Evolutionary conservation across 2,888 invertebrate genomes (phyloP), one percentile per base, ranked within the genome.

Genomic region (Rhogogaster chlorosoma): DNA sequence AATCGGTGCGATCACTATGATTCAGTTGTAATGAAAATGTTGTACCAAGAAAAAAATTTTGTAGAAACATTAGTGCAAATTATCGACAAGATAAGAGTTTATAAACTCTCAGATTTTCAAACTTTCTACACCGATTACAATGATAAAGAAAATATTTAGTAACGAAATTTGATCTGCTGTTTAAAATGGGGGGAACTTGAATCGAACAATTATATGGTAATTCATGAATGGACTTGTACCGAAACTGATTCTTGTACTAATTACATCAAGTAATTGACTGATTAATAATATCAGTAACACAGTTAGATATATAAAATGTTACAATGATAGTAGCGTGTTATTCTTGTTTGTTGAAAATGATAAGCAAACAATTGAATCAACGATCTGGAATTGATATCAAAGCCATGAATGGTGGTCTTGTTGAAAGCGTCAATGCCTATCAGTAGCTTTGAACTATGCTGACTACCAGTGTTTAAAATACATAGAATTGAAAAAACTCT

Each of bases 331-430:
- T 36, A 61, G 18, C 26, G 36, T 61, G 83, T 45, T 67, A 32
- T 61, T 42, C 12, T n/a, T 5, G 38, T 36, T 64, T 42, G 22
- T 26, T n/a, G 18, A 29, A 45, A 64, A 67, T 83, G n/a, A 26
- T 32, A 49, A 83, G 29, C 45, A 70, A 83, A 67, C 12, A 49
- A 70, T 38, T 83, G 71, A 45, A 18, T 70, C 45, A 70, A 29
- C 70, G 18, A 32, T 67, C 32, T 2, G 32, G 64, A 67, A 67
- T 84, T 49, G 42, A 83, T 84, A 36, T 38, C 53, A 53, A 49
- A 57, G 84, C 84, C 32, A 75, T 75, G 71, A 53, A 71, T 67
- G 64, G 12, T 29, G 32, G 1, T 61, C 5, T 22, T 26, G 70
- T 18, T 64, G 32, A 18, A 67, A 57, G 64, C 77, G 29, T 32